Percentiles rank a stretch among this genome's conserved stretches.
These are phyloP conservation scores for Wiebesia pumilae DNA, from an alignment of 1,140 invertebrate genomes.

Conservation along the genomic window DNA sequence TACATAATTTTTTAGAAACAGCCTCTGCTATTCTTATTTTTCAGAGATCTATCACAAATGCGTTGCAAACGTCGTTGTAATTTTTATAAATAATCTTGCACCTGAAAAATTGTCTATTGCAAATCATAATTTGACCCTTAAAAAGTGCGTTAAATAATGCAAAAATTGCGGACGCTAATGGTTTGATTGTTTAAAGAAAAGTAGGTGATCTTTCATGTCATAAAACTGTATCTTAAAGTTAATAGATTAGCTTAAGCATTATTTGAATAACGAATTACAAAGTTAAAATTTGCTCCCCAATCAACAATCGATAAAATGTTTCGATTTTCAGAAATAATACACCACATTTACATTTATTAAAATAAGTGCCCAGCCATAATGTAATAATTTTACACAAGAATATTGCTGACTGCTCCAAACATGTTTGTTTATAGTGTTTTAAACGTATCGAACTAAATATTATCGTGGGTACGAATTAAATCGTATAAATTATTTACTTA, in stretches of 20 bases:
- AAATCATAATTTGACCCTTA: too few relatives aligned
- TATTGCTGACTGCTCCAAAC: background rate
- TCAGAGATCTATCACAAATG: too few relatives aligned
- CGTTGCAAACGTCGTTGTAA: too few relatives aligned
- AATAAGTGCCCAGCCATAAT: background rate
- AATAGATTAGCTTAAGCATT: background rate
- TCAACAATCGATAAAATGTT: background rate
- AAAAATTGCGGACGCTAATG: too few relatives aligned
- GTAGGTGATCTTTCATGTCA: too few relatives aligned
- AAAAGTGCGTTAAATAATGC: too few relatives aligned
- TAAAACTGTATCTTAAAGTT: background rate
- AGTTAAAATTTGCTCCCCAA: background rate
- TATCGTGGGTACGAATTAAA: background rate
- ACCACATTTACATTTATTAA: background rate
- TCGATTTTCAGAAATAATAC: background rate
- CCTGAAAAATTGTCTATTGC: too few relatives aligned
- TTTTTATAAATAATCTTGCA: background rate
- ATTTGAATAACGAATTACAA: background rate
- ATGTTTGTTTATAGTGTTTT: background rate
- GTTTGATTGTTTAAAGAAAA: too few relatives aligned
- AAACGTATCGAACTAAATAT: background rate
- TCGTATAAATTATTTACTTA: background rate
- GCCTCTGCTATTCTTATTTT: background rate
- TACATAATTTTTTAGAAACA: background rate
- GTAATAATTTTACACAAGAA: background rate